Percentiles rank a stretch among this genome's conserved stretches.
Evolutionary conservation across 37 sponge, comb jelly and placozoan genomes (phyloP).

Genomic region (Mnemiopsis leidyi): DNA sequence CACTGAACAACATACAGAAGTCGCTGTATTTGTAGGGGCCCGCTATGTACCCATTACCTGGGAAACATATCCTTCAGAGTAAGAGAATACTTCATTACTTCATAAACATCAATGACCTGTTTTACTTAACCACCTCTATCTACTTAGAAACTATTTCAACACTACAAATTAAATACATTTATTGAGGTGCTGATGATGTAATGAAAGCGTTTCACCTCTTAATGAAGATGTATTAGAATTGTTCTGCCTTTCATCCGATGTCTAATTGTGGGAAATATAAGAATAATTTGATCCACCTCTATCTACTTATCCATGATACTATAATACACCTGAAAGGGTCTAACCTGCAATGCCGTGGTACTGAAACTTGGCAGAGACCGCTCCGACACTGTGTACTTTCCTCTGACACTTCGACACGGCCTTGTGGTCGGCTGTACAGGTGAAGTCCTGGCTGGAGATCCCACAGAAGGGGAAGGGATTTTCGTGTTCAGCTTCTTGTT

Average conservation of each 20-base stretch:
- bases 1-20: conserved; percentile 42
- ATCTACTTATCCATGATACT: no score
- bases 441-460: neutral
- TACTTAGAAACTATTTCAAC: no score
- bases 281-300: no score
- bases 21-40: conserved; percentile 45
- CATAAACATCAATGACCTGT: no score
- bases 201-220: no score
- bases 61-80: neutral
- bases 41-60: conserved; percentile 1
- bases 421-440: conserved; percentile 11
- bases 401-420: conserved; percentile 43
- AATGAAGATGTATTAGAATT: no score
- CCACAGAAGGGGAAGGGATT: conserved; percentile 43
- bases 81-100: neutral
- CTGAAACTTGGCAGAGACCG: conserved; percentile 13
- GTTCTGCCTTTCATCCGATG: no score
- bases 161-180: no score
- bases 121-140: no score
- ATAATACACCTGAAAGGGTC: no score
- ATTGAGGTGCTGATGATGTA: no score
- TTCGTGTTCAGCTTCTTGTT: neutral
- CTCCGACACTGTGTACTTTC: neutral
- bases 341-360: conserved; percentile 4
- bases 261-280: no score